Base-by-base conservation (phyloP, 1,140 invertebrate genomes). In the Microplitis demolitor region DNA sequence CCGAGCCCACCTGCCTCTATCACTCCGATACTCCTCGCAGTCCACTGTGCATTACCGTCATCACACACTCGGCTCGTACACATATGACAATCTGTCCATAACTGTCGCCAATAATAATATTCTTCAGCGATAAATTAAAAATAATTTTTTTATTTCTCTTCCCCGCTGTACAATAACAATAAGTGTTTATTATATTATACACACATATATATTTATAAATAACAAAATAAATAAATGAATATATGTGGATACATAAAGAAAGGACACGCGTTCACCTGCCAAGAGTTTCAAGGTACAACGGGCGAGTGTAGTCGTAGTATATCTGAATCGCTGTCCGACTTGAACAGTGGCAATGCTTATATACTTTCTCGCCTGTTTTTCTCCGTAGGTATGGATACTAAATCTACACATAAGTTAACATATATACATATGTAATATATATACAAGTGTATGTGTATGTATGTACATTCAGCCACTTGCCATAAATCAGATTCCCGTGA, bases 401-500 rank as follows among this genome's bases (percentile, higher is more conserved):
- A 72, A 74, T 74, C 69, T 77, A 67, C 58, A 72, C 60, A 45
- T 60, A 45, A 77, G 75, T 78, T 64, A 54, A 75, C 71, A 75
- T 61, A 75, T 67, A 76, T 74, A 78, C 69, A 78, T 68, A 69
- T 73, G 77, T 78, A 76, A 45, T 9, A 45, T 11, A 45, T 45
- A 45, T 45, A 9, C 39, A 39, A 39, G 39, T 45, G 5, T 45
- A 78, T 80, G 82, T 56, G 53, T 39, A 54, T 33, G 31, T 37
- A 71, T 67, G 50, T 14, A 74, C 35, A 69, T 61, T 62, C 71
- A 71, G 79, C 82, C 83, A 83, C 79, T 86, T 76, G 79, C 83
- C 79, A 85, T 87, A 87, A 87, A 86, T 87, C 84, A 86, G 85
- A 86, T 87, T 86, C 84, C 79, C 81, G 78, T 84, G 83, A 85